Percentiles rank a stretch among this genome's conserved stretches.
phyloP scores from a whole-genome alignment of 2,113 vertebrate genomes.

The Limnothrissa miodon region DNA sequence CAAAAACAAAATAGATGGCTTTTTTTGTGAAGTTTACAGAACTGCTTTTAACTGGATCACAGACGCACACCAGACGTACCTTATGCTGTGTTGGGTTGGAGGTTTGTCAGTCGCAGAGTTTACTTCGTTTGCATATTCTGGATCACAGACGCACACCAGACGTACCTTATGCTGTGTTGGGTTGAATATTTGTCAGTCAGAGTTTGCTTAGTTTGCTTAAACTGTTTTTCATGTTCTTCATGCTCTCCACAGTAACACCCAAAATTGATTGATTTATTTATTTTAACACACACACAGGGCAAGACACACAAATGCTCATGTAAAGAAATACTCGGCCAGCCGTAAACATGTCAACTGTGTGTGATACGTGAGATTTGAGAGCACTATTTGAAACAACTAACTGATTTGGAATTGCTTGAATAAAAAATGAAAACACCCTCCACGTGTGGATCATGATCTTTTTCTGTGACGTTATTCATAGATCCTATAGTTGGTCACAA shows the following conservation, averaged over 20 bases:
- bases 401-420: not conserved
- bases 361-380: too few species aligned
- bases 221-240: too few species aligned
- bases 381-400: not conserved
- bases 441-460: not conserved
- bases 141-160: conserved; percentile 8
- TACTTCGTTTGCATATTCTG: too few species aligned
- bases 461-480: too few species aligned
- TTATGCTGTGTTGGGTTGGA: conserved; percentile 28
- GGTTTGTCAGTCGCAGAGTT: conserved; percentile 21
- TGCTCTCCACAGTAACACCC: not conserved
- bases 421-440: too few species aligned
- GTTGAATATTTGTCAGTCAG: conserved; percentile 15
- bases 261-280: too few species aligned
- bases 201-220: too few species aligned
- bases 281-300: too few species aligned
- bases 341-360: too few species aligned
- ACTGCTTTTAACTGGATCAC: not conserved
- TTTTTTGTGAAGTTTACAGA: conserved; percentile 16
- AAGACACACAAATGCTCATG: too few species aligned
- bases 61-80: not conserved
- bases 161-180: conserved; percentile 29
- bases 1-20: not conserved
- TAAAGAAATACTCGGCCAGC: too few species aligned
- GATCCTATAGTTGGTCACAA: too few species aligned